phyloP scores from a whole-genome alignment of 2,888 invertebrate genomes.

The Drosophila antonietae region DNA sequence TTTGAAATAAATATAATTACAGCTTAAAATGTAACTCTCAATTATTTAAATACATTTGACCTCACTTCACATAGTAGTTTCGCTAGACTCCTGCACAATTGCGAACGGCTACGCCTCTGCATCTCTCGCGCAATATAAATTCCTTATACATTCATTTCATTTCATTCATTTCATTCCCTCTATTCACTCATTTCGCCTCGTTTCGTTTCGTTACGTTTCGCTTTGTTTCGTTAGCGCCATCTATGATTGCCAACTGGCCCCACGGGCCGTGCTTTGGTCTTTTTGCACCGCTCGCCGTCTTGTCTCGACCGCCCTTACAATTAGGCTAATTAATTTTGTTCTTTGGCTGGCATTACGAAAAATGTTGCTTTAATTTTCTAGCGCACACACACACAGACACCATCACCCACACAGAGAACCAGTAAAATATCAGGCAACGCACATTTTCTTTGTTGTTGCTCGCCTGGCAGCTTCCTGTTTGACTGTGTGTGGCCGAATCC shows the following conservation, averaged over 20 bases:
- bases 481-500: conserved; percentile 70
- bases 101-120: conserved; percentile 42
- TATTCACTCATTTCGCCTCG: conserved; percentile 65
- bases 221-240: conserved; percentile 46
- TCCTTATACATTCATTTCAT: conserved; percentile 68
- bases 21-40: too few relatives aligned
- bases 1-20: not conserved
- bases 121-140: conserved; percentile 65
- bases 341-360: conserved; percentile 76
- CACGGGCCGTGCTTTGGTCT: conserved; percentile 10
- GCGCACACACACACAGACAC: conserved; percentile 29
- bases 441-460: conserved; percentile 72
- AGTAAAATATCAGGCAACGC: conserved; percentile 53
- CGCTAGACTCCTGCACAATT: not conserved
- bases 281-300: conserved; percentile 26
- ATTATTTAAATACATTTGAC: not conserved
- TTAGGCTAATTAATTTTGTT: conserved; percentile 81
- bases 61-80: not conserved
- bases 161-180: conserved; percentile 49
- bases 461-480: conserved; percentile 52
- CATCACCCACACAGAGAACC: not conserved
- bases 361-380: conserved; percentile 79
- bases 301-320: conserved; percentile 72
- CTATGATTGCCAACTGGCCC: conserved; percentile 38
- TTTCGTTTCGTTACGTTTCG: conserved; percentile 38